Conservation (phyloP, 2,113 vertebrate species). For the Orcinus orca region DNA sequence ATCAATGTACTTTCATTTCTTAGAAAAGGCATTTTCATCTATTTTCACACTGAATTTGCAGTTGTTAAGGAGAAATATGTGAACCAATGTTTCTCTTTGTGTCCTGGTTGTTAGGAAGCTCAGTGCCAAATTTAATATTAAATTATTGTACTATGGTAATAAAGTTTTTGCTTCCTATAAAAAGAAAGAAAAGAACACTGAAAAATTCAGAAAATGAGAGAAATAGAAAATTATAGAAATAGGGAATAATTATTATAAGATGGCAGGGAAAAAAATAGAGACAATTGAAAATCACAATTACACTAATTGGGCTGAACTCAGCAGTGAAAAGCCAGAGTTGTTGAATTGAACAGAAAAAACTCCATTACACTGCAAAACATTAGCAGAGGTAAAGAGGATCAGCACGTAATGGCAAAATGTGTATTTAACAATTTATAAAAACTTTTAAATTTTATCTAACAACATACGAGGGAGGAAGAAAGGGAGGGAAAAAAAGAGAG, state of each 20-base stretch:
- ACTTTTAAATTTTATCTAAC: background rate
- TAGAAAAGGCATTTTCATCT: background rate
- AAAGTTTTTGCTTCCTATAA: background rate
- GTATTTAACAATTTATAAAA: background rate
- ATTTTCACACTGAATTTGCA: background rate
- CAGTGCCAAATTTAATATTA: background rate
- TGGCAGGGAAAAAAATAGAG: background rate
- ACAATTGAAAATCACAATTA: background rate
- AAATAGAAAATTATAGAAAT: background rate
- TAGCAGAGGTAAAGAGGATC: background rate
- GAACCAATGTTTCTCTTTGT: background rate
- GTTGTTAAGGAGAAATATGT: background rate
- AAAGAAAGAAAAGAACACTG: background rate
- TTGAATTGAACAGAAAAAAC: background rate
- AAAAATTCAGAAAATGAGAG: background rate
- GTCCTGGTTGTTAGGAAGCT: background rate
- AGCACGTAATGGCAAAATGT: background rate
- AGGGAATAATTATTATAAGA: background rate
- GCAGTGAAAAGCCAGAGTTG: background rate
- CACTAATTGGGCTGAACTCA: background rate
- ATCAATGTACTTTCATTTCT: background rate
- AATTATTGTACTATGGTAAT: background rate
- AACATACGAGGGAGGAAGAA: background rate
- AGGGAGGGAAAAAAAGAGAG: background rate
- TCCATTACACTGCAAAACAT: background rate